Evolutionary conservation across 2,797 vertebrate species (phyloP).

Genomic region (Galaxias olidus): DNA sequence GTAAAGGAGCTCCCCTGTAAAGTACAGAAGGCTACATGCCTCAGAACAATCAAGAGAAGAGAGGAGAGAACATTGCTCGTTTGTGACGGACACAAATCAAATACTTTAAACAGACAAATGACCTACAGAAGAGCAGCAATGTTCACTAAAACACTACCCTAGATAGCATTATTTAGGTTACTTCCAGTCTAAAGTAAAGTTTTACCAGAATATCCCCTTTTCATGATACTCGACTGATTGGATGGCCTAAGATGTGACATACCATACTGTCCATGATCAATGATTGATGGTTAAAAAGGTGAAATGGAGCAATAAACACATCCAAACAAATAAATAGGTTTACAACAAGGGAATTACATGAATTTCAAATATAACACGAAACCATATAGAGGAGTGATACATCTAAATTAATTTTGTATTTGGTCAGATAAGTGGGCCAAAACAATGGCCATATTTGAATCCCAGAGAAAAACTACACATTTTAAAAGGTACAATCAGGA

Average conservation of each 20-base stretch:
- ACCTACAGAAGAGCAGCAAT: too few species aligned
- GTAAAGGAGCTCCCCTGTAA: slow-evolving; percentile 10
- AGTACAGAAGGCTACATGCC: too few species aligned
- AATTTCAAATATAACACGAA: slow-evolving; percentile 22
- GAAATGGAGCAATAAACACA: background rate
- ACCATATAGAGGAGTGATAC: slow-evolving; percentile 24
- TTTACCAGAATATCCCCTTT: background rate
- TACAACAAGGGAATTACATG: slow-evolving; percentile 32
- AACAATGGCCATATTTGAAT: slow-evolving; percentile 43
- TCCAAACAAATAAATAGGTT: slow-evolving; percentile 36
- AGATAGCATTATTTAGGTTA: too few species aligned
- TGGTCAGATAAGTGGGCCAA: slow-evolving; percentile 57
- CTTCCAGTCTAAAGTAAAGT: too few species aligned
- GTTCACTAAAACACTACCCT: too few species aligned
- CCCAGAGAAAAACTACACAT: slow-evolving; percentile 42
- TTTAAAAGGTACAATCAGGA: slow-evolving; percentile 73
- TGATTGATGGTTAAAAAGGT: background rate
- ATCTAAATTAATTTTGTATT: slow-evolving; percentile 43
- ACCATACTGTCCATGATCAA: background rate
- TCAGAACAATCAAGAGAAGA: too few species aligned
- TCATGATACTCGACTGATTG: slow-evolving; percentile 14
- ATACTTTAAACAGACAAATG: too few species aligned
- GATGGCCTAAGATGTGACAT: background rate
- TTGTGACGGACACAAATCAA: too few species aligned
- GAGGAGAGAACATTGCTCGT: too few species aligned